Conservation (phyloP, 2,888 invertebrate species). For the Xestoiulus laeticollis region DNA sequence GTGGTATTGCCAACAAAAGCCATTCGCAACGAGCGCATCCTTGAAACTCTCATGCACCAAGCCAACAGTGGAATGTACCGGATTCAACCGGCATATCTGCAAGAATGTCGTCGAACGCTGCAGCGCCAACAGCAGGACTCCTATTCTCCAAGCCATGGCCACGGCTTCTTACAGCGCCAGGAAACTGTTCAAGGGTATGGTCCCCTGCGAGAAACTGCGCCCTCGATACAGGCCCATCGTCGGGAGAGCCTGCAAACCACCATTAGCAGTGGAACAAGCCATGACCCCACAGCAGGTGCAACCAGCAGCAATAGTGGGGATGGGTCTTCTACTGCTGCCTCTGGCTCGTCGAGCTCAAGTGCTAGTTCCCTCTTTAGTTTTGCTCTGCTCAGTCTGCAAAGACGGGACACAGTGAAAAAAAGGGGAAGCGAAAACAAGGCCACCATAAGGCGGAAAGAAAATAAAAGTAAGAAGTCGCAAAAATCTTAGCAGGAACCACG, state of each 20-base stretch:
- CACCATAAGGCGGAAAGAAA: slow-evolving; percentile 49
- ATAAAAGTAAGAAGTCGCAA: slow-evolving; percentile 49
- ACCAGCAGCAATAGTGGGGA: background rate
- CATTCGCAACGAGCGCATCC: slow-evolving; percentile 88
- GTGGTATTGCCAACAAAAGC: slow-evolving; percentile 91
- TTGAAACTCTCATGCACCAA: slow-evolving; percentile 92
- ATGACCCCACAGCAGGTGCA: slow-evolving; percentile 48
- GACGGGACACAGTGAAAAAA: slow-evolving; percentile 50
- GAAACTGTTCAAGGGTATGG: slow-evolving; percentile 52
- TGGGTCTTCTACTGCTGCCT: background rate
- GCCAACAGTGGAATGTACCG: slow-evolving; percentile 93
- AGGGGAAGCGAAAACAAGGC: slow-evolving; percentile 40
- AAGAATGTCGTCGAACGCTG: slow-evolving; percentile 85
- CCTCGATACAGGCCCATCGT: background rate
- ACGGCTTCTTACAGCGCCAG: slow-evolving; percentile 51
- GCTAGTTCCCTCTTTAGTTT: slow-evolving; percentile 47
- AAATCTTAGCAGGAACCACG: slow-evolving; percentile 46
- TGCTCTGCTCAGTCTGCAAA: slow-evolving; percentile 45
- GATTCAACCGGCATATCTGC: slow-evolving; percentile 85
- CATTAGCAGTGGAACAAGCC: slow-evolving; percentile 45
- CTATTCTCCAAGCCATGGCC: slow-evolving; percentile 67
- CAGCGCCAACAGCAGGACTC: slow-evolving; percentile 81
- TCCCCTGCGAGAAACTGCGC: slow-evolving; percentile 8
- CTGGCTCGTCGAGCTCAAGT: background rate
- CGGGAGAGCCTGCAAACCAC: slow-evolving; percentile 51